Evolutionary conservation across 2,888 invertebrate genomes (phyloP).

Genomic region (Clanis bilineata): DNA sequence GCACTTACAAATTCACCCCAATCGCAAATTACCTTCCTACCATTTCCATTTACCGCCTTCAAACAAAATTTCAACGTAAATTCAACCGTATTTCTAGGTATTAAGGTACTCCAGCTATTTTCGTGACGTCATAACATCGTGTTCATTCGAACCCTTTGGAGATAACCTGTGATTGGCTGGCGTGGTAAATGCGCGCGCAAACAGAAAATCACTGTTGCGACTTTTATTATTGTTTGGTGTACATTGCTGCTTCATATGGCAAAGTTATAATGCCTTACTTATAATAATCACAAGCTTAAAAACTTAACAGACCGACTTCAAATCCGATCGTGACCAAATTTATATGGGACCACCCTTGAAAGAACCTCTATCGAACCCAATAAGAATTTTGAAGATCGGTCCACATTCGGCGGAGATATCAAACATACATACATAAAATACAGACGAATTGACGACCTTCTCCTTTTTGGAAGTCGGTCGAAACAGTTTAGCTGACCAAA

Average conservation of each 20-base stretch:
- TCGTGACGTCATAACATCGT: neutral
- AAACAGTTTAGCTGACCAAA: no score
- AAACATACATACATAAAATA: no score
- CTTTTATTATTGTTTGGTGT: neutral
- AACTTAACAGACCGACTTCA: no score
- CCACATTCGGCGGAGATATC: no score
- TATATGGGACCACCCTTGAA: no score
- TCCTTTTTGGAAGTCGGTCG: no score
- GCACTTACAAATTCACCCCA: neutral
- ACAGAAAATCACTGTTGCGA: neutral
- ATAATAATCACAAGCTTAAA: no score
- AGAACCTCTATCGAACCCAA: no score
- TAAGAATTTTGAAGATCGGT: no score
- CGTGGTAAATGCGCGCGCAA: slow-evolving; percentile 9
- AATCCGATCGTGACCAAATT: no score
- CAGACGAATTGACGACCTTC: no score
- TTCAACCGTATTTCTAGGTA: neutral
- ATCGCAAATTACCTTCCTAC: neutral
- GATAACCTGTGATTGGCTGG: slow-evolving; percentile 5
- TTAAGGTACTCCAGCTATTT: neutral
- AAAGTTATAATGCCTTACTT: no score
- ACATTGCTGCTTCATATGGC: neutral
- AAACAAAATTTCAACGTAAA: neutral
- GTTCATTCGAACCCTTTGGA: neutral
- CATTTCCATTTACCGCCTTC: neutral